Conservation (phyloP, 2,888 invertebrate genomes). For the Chymomyza procnemis region DNA sequence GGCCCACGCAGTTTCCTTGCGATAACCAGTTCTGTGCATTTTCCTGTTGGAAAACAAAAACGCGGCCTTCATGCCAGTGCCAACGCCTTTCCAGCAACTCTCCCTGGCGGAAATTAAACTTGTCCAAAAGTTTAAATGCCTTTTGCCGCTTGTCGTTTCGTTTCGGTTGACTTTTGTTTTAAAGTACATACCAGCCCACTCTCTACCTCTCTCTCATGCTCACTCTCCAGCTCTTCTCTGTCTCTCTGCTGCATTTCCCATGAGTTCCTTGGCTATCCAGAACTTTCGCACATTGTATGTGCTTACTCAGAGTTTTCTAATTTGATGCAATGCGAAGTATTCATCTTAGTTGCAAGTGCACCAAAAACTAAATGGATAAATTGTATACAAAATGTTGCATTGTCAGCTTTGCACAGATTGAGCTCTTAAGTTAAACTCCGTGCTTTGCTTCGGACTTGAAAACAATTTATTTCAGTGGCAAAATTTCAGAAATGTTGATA, state of each 20-base stretch:
- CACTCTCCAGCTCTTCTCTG: not conserved
- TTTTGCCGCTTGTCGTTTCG: conserved; percentile 32
- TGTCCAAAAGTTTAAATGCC: conserved; percentile 66
- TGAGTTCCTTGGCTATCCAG: not conserved
- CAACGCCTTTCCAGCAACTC: conserved; percentile 17
- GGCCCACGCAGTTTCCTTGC: not conserved
- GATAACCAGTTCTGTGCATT: conserved; percentile 3
- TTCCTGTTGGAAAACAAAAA: conserved; percentile 10
- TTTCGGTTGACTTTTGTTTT: conserved; percentile 61
- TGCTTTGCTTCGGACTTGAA: not conserved
- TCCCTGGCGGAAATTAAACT: conserved; percentile 64
- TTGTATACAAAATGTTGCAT: conserved; percentile 1
- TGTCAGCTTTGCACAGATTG: not conserved
- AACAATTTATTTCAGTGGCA: not conserved
- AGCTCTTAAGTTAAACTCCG: not conserved
- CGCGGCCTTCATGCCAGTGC: not conserved
- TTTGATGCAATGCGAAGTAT: conserved; percentile 47
- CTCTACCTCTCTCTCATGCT: no score
- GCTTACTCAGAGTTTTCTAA: conserved; percentile 42
- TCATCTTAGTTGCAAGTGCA: conserved; percentile 20
- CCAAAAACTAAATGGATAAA: not conserved
- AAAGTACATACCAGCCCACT: not conserved
- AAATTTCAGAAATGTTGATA: no score
- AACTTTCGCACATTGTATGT: not conserved
- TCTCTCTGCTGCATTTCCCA: no score